Percentiles rank a stretch among this genome's conserved stretches.
phyloP scores from a whole-genome alignment of 2,888 invertebrate genomes.

The Escarpia spicata region DNA sequence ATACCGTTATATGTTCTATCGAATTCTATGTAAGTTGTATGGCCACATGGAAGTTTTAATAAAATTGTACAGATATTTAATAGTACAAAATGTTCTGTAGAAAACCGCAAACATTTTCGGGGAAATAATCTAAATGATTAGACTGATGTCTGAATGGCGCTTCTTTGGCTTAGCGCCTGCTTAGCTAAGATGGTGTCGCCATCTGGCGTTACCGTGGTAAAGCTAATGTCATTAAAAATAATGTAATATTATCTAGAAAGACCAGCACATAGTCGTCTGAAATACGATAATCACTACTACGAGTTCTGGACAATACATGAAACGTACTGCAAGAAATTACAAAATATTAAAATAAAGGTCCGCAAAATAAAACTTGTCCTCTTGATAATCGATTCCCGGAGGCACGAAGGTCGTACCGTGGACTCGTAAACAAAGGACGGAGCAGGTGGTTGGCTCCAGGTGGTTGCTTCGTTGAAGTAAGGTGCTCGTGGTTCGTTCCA shows the following conservation, averaged over 20 bases:
- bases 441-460: constrained; percentile 12
- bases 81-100: too few relatives aligned
- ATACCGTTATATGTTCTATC: too few relatives aligned
- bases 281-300: neutral
- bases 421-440: neutral
- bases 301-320: neutral
- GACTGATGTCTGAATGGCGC: too few relatives aligned
- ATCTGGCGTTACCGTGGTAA: neutral
- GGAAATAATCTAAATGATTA: too few relatives aligned
- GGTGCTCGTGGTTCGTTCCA: neutral
- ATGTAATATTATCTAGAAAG: neutral
- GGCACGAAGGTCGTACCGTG: neutral
- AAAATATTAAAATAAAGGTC: neutral
- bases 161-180: too few relatives aligned
- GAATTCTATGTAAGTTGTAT: too few relatives aligned
- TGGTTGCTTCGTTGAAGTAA: neutral
- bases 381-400: neutral
- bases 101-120: too few relatives aligned
- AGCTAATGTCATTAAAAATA: neutral
- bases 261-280: neutral
- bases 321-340: neutral
- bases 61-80: too few relatives aligned
- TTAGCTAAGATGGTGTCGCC: neutral
- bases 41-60: too few relatives aligned
- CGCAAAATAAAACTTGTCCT: neutral